Evolutionary conservation across 2,113 vertebrate genomes (phyloP), one percentile per base, ranked within the genome.

Genomic region (Neoarius graeffei): DNA sequence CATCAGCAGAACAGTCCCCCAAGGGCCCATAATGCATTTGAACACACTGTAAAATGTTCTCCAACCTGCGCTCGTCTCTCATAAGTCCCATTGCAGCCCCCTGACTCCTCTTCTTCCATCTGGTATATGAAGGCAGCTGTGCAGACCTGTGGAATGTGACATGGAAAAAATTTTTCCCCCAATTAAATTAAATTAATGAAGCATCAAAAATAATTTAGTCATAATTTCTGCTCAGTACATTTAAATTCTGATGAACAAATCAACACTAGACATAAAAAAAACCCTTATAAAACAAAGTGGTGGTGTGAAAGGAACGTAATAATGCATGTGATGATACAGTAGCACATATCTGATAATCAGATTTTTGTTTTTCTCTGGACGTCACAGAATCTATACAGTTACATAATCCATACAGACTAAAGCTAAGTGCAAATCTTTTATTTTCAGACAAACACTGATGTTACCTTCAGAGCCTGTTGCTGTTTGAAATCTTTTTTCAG

Each of bases 21-120:
- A 13, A 69, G 69, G n/a, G 3, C 7, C 8, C 35, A 62, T 86
- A 2, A 30, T 64, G 27, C 1, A 30, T 59, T 67, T 23, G 25
- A 57, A 23, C 23, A 57, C 79, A 35, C 30, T 17, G 1, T 52
- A 52, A 42, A 42, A 25, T 67, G 50, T 0, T 57, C 8, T 35
- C 20, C 48, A 76, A 96, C 94, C 93, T 74, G 50, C 93, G 85
- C 42, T 77, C 87, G 76, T 91, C 92, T 93, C 94, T 91, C 85
- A 89, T 87, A 86, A 85, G 89, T 19, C 85, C 83, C 89, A 80
- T 86, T 11, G 90, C 67, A 79, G 87, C 89, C 20, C 89, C 88
- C 6, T 94, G 93, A 86, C 90, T 90, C 92, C 93, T 92, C 91
- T 91, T 94, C 92, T 91, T 94, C 76, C 92, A 90, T 82, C 87